Conservation (phyloP, 2,888 invertebrate species). For the Protophormia terraenovae region DNA sequence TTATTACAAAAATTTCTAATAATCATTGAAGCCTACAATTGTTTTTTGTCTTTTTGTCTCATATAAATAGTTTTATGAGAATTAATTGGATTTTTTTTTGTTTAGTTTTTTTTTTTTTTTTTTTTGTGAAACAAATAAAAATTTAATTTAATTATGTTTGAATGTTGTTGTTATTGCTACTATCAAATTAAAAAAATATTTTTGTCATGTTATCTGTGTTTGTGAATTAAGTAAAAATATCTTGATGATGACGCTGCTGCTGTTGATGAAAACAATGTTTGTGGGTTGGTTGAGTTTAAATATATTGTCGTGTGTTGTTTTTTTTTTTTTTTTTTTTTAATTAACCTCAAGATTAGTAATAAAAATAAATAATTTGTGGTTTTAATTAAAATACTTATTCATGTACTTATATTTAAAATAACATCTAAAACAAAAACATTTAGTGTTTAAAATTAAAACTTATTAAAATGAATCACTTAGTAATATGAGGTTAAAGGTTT, state of each 20-base stretch:
- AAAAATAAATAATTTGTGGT: background rate
- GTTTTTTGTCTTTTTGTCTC: background rate
- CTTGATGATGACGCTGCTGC: background rate
- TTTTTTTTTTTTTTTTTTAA: background rate
- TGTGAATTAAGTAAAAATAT: conserved; percentile 6
- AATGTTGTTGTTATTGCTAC: background rate
- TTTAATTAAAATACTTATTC: conserved; percentile 2
- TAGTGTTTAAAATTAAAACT: too few relatives aligned
- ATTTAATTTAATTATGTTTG: conserved; percentile 33
- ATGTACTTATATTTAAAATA: background rate
- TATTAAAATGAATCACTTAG: conserved; percentile 28
- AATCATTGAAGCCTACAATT: conserved; percentile 46
- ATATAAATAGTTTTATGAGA: background rate
- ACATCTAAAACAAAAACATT: background rate
- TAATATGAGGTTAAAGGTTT: too few relatives aligned
- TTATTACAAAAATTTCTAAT: conserved; percentile 35
- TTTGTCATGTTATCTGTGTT: background rate
- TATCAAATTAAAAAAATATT: background rate
- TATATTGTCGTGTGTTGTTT: background rate
- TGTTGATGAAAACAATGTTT: background rate
- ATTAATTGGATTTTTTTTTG: conserved; percentile 37
- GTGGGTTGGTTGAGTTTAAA: background rate
- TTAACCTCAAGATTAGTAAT: background rate
- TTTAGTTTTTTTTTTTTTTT: background rate
- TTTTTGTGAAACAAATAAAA: background rate